phyloP scores from a whole-genome alignment of 2,113 vertebrate genomes.

The Tonatia bakeri region DNA sequence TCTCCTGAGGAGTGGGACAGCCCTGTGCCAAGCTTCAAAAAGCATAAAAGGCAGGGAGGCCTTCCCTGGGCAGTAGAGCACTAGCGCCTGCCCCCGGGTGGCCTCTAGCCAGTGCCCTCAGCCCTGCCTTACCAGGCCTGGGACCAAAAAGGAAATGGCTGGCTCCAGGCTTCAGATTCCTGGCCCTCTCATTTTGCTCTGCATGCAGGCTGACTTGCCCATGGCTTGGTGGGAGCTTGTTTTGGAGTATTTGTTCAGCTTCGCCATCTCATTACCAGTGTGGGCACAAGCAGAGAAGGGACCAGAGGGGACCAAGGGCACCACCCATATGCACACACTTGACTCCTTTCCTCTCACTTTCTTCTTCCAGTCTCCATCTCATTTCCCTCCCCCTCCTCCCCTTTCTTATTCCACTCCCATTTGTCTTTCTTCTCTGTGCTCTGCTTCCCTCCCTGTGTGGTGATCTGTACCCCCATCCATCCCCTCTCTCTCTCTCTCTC shows the following conservation, averaged over 20 bases:
- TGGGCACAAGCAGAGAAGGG: not conserved
- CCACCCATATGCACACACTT: not conserved
- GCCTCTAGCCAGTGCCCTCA: conserved; percentile 26
- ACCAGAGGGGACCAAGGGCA: not conserved
- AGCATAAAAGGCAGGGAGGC: not conserved
- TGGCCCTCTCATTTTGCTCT: not conserved
- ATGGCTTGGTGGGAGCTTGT: not conserved
- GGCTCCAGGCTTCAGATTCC: not conserved
- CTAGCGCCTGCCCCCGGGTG: not conserved
- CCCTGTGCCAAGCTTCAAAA: not conserved
- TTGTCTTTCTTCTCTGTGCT: not conserved
- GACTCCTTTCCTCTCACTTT: not conserved
- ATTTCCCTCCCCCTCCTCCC: not conserved
- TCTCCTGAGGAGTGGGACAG: not conserved
- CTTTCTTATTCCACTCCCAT: not conserved
- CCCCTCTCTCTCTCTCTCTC: no score
- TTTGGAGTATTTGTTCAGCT: not conserved
- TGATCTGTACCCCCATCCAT: not conserved
- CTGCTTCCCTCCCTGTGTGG: not conserved
- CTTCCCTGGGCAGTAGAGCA: not conserved
- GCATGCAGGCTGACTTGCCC: not conserved
- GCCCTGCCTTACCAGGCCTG: not conserved
- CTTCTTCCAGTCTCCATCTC: not conserved
- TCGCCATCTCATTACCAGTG: not conserved
- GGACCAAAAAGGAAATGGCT: not conserved